Conservation (phyloP, 2,797 vertebrate species). For the Pangasius macronema region DNA sequence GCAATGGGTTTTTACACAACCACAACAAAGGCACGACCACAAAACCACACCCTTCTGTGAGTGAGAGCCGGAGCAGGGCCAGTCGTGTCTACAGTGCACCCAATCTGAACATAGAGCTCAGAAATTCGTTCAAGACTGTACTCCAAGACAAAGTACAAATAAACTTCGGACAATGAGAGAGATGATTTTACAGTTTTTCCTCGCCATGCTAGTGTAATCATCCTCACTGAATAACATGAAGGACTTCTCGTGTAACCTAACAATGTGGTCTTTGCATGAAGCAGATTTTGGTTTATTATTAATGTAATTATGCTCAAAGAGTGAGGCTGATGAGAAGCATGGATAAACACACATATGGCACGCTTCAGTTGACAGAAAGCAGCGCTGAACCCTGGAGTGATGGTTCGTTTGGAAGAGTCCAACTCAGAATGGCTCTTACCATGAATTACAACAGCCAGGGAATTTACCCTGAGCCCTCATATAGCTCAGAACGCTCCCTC, state of each 20-base stretch:
- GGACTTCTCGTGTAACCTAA: constrained; percentile 40
- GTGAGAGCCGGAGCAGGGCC: background rate
- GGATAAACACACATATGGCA: constrained; percentile 44
- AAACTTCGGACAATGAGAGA: constrained; percentile 23
- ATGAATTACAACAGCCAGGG: constrained; percentile 50
- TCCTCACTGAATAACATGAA: constrained; percentile 39
- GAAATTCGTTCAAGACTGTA: constrained; percentile 9
- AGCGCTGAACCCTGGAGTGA: constrained; percentile 47
- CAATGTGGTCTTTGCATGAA: constrained; percentile 42
- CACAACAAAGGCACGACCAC: constrained; percentile 10
- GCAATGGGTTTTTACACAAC: background rate
- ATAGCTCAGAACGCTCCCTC: constrained; percentile 1
- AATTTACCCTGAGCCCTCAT: constrained; percentile 36
- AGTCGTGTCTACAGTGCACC: background rate
- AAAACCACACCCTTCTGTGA: constrained; percentile 8
- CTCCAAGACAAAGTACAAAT: constrained; percentile 39
- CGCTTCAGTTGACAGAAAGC: constrained; percentile 50
- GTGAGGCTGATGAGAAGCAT: constrained; percentile 36
- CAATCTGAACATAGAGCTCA: background rate
- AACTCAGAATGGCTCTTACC: constrained; percentile 35
- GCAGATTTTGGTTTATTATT: constrained; percentile 56
- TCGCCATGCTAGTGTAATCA: constrained; percentile 41
- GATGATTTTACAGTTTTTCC: constrained; percentile 45
- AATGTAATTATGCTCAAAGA: constrained; percentile 55
- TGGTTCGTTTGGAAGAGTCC: constrained; percentile 56